Evolutionary conservation across 2,113 vertebrate genomes (phyloP).

Genomic region (Pampusana beccarii): DNA sequence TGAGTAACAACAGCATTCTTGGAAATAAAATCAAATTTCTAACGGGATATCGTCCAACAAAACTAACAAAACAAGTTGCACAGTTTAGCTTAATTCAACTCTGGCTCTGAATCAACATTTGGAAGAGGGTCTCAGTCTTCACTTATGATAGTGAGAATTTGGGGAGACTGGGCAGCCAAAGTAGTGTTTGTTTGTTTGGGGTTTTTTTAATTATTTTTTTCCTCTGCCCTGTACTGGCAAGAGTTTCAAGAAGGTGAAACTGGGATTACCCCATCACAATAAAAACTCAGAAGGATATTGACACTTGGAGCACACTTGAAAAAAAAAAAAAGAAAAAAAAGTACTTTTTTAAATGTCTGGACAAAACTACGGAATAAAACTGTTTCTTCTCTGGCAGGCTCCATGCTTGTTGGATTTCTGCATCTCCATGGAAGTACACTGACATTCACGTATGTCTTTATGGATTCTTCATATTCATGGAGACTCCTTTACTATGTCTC

Average conservation of each 20-base stretch:
- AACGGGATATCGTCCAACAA: neutral
- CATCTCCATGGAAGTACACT: neutral
- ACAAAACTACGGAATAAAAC: neutral
- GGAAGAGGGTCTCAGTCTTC: neutral
- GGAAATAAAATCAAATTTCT: neutral
- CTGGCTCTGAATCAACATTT: neutral
- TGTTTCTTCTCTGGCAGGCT: neutral
- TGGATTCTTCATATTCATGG: neutral
- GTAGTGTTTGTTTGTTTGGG: too few relatives aligned
- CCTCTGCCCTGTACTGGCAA: accelerated
- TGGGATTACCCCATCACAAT: neutral
- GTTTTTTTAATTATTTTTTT: neutral
- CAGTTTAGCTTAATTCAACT: neutral
- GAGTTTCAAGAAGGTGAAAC: neutral
- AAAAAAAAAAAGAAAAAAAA: neutral
- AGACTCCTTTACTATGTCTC: neutral
- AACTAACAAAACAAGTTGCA: neutral
- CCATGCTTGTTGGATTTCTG: neutral
- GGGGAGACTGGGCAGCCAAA: neutral
- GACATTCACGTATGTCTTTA: neutral
- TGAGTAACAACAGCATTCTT: neutral
- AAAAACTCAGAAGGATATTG: neutral
- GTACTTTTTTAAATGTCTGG: neutral
- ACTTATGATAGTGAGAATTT: too few relatives aligned
- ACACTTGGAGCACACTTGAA: neutral